Base-by-base conservation (phyloP, 2,113 vertebrate species). In the Corythornis vintsioides region DNA sequence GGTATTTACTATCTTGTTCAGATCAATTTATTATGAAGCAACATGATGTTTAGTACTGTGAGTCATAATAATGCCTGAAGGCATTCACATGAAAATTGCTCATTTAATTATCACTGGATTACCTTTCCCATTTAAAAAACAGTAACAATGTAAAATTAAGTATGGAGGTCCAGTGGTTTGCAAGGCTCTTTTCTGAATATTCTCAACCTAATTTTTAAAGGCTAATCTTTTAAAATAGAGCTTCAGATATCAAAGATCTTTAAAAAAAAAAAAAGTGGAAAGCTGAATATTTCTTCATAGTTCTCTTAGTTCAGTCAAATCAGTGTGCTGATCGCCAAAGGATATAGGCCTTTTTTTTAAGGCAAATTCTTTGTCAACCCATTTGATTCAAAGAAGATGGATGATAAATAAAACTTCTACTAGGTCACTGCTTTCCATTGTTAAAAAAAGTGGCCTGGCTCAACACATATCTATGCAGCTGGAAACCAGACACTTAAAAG, bases 91-190 rank as follows among this genome's bases (percentile, higher is more conserved):
- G 67, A 82, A 96, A 80, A 76, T 45, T 12, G 64, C 28, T 91
- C 52, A 92, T 96, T 93, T 79, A 89, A 80, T 96, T 96, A 94
- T 88, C 59, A 78, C 66, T 92, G 86, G 33, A 85, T 94, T 94
- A 64, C n/a, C 76, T 96, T 89, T 88, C 85, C 90, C 43, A 90
- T 95, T 95, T 88, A 77, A 83, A 76, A 78, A 87, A 72, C 24
- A 87, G 14, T 71, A 80, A 29, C 82, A 95, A 91, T 75, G 65
- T 69, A 66, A 91, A 93, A 82, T 57, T 64, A 90, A 83, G 17
- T 10, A 33, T 43, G 73, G 43, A 87, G 28, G 16, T 80, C 33
- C 11, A 43, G 9, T 42, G 83, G 35, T 18, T 94, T 96, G 78
- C 38, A 79, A 86, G 56, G 15, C 4, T 79, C 47, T n/a, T 93